Base-by-base conservation (phyloP, 2,888 invertebrate species). In the Diachrysia chrysitis region DNA sequence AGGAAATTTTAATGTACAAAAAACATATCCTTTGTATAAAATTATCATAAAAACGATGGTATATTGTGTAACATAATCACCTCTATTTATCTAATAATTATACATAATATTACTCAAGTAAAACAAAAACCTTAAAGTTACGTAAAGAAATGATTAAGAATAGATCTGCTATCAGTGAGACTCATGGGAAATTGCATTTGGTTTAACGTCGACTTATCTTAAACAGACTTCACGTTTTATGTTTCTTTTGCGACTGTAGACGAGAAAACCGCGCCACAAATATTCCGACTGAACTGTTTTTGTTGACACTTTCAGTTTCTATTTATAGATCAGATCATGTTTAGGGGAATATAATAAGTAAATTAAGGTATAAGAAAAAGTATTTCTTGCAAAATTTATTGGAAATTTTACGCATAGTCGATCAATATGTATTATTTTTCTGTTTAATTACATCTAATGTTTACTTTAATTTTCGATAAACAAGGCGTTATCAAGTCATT, bases 151-250 rank as follows among this genome's bases (percentile, higher is more conserved):
- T 37, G 23, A 71, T 71, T 54, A 60, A 21, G 42, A 58, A 66
- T 48, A 61, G 23, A 58, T 71, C 14, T 71, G 58, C 55, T 7
- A 51, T 54, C 14, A 17, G 29, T 16, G 9, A 60, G 29, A 2
- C 66, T 63, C 62, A 25, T 51, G 48, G 56, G 63, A 75, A 75
- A 71, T 60, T 42, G 54, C 66, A 63, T 76, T 73, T 63, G 42
- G 76, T 57, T 75, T 71, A 70, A 57, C 59, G 62, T 54, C 29
- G 32, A 16, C 48, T 48, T 66, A 66, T 60, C 53, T 59, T 57
- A 51, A 66, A 48, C 56, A 9, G n/a, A 19, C 14, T 61, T 6
- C 29, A 60, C 54, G 21, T 63, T 74, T 46, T 69, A 46, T n/a
- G 35, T 62, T 60, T 48, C 48, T 66, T 70, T 74, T 65, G 23